Evolutionary conservation across 2,888 invertebrate species (phyloP).

Genomic region (Liopterus haemorrhoidalis): DNA sequence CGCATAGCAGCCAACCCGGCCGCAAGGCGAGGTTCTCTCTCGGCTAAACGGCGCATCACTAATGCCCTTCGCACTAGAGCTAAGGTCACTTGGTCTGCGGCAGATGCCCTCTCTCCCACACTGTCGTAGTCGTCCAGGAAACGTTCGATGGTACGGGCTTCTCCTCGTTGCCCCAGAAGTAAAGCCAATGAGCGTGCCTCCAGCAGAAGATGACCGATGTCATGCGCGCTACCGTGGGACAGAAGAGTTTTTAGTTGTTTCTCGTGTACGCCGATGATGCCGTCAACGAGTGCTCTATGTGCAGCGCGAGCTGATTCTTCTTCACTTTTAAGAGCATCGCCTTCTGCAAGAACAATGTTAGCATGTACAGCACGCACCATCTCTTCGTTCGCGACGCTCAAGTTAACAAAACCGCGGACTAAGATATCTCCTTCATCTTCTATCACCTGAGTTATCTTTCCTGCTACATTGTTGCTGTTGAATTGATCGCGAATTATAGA

Average conservation of each 20-base stretch:
- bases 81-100: conserved; percentile 54
- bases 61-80: conserved; percentile 64
- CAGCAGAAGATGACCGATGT: conserved; percentile 47
- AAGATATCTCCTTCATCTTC: conserved; percentile 57
- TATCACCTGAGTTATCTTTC: conserved; percentile 58
- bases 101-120: conserved; percentile 52
- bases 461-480: conserved; percentile 55
- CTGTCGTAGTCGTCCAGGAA: conserved; percentile 53
- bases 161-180: conserved; percentile 61
- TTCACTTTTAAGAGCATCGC: conserved; percentile 56
- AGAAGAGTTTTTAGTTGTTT: conserved; percentile 53
- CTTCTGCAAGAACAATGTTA: conserved; percentile 57
- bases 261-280: conserved; percentile 58
- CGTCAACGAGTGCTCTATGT: conserved; percentile 61
- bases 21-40: conserved; percentile 57
- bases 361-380: conserved; percentile 55
- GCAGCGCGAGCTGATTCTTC: conserved; percentile 59
- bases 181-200: conserved; percentile 66
- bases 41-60: conserved; percentile 66
- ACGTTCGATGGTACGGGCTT: conserved; percentile 48
- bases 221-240: conserved; percentile 43
- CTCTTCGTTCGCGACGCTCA: conserved; percentile 56
- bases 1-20: conserved; percentile 58
- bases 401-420: conserved; percentile 59
- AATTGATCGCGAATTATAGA: conserved; percentile 52